A percentile compares a stretch with the other conserved stretches of the same genome.
phyloP scores from a whole-genome alignment of 2,113 vertebrate species.

The Onychostoma macrolepis region DNA sequence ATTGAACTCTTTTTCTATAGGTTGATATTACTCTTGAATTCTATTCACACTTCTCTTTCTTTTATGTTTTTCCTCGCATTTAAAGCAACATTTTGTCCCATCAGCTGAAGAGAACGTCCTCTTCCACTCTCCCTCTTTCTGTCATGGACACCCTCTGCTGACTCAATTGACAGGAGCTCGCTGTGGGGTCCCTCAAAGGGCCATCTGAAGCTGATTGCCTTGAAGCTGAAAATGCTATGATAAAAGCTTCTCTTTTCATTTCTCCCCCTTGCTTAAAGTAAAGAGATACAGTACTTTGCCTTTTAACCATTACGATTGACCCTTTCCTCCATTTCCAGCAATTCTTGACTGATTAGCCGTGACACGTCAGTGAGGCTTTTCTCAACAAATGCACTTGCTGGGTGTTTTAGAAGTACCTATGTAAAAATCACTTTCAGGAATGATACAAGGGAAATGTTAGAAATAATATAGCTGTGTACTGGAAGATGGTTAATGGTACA shows the following conservation, averaged over 20 bases:
- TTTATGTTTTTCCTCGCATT: background rate
- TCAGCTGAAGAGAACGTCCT: conserved; percentile 1
- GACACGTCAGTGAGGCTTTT: conserved; percentile 26
- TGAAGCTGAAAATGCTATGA: conserved; percentile 49
- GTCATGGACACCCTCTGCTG: conserved; percentile 40
- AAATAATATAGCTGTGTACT: background rate
- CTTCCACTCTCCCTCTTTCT: conserved; percentile 5
- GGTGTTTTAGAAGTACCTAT: background rate
- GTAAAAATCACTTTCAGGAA: background rate
- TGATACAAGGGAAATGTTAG: background rate
- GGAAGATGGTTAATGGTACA: conserved; percentile 22
- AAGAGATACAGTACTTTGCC: conserved; percentile 12
- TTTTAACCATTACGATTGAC: conserved; percentile 29
- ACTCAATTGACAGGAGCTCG: conserved; percentile 42
- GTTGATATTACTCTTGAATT: background rate
- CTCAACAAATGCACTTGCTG: background rate
- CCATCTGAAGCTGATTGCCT: conserved; percentile 45
- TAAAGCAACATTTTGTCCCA: conserved; percentile 33
- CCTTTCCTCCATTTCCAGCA: conserved; percentile 24
- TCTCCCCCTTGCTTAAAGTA: background rate
- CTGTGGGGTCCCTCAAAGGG: conserved; percentile 21
- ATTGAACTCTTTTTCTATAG: background rate
- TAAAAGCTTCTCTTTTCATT: conserved; percentile 38
- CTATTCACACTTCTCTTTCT: background rate
- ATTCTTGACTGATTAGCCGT: conserved; percentile 56